Base-by-base conservation (phyloP, 2,888 invertebrate genomes). In the Steinernema hermaphroditum region DNA sequence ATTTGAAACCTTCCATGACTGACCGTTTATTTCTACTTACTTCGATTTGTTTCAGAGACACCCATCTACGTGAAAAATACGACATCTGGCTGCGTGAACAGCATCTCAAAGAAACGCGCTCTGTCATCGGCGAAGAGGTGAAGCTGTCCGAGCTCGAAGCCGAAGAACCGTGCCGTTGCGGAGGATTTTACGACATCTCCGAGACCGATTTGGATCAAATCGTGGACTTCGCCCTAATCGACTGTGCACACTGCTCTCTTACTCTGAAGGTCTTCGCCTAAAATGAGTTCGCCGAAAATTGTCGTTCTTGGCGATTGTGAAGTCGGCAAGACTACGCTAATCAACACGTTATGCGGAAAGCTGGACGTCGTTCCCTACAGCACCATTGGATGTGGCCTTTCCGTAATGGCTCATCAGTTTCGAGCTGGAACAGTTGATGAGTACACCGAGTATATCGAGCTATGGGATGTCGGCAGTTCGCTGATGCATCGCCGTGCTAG, bases 381-480 rank as follows among this genome's bases (percentile, higher is more conserved):
- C 68, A 76, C 80, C 1, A 70, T 80, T n/a, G 80, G 80, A 1
- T 74, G 76, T 54, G 32, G 34, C 16, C 37, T 75, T 9, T 29
- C 76, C 76, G 72, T 80, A n/a, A 62, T 79, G 22, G 72, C 76
- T 16, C 78, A 86, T 72, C 80, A 79, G 32, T 85, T 80, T 68
- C 73, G 80, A n/a, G 81, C 83, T 4, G 86, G 84, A 62, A 76
- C 79, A 2, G 74, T 84, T 9, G 80, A 83, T 41, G 84, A 85
- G 70, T 71, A 78, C 22, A 41, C 78, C 0, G 85, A 85, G 70
- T 71, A 84, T 32, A 90, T 97, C 29, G 97, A 98, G 89, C 90
- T 97, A 41, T 98, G 96, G 93, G 98, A 98, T 87, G 91, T 98
- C 71, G 97, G 97, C 4, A 97, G 97, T 0, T 95, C 94, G 78